phyloP scores from a whole-genome alignment of 2,113 vertebrate genomes.

The Tringa solitaria region DNA sequence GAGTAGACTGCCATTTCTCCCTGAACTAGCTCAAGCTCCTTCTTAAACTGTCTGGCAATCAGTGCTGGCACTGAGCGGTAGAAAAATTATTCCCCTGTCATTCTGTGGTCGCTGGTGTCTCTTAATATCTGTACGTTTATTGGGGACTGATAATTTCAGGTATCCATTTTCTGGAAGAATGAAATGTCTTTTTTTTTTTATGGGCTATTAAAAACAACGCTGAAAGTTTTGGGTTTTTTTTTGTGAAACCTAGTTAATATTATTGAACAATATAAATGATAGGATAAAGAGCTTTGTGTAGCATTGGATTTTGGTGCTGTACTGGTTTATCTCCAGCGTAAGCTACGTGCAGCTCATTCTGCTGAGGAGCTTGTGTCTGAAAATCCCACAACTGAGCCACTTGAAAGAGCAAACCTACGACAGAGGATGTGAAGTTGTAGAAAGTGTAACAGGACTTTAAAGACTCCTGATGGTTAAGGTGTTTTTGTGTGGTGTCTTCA shows the following conservation, averaged over 20 bases:
- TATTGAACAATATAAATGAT: neutral
- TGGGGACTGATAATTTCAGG: neutral
- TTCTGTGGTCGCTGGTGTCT: neutral
- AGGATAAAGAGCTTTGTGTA: neutral
- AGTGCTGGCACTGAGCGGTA: neutral
- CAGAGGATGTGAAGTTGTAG: neutral
- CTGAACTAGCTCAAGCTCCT: accelerated
- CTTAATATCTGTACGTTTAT: neutral
- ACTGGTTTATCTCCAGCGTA: neutral
- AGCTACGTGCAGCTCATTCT: neutral
- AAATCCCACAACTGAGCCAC: neutral
- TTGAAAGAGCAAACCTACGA: neutral
- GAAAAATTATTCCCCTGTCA: neutral
- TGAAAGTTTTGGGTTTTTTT: neutral
- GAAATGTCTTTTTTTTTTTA: neutral
- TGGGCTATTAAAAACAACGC: neutral
- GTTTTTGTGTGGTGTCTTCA: neutral
- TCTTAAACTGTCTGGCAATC: neutral
- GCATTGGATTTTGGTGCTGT: neutral
- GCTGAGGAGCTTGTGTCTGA: neutral
- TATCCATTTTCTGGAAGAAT: neutral
- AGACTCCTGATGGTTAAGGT: neutral
- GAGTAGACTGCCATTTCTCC: neutral
- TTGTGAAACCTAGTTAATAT: neutral
- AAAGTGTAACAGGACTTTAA: neutral